A percentile compares a stretch with the other conserved stretches of the same genome.
Conservation (phyloP, 2,113 vertebrate genomes). For the Antechinus stuartii region DNA sequence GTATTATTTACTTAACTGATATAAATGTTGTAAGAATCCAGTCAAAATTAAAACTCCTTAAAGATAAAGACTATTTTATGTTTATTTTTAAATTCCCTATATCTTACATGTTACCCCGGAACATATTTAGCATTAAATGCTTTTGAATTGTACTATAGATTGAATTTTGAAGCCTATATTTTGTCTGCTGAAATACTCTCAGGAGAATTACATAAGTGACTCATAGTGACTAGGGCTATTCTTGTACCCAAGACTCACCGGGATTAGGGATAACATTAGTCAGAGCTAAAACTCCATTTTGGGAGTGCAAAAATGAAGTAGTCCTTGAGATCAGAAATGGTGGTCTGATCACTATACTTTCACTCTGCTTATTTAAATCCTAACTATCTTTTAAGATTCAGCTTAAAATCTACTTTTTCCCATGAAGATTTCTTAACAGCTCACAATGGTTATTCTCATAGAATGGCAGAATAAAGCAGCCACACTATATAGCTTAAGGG, state of each 20-base stretch:
- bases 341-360: not conserved
- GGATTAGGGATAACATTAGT: not conserved
- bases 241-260: not conserved
- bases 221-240: not conserved
- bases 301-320: not conserved
- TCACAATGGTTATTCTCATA: not conserved
- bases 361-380: not conserved
- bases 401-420: not conserved
- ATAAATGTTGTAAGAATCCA: not conserved
- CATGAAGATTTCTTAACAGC: not conserved
- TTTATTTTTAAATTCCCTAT: not conserved
- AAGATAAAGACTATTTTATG: not conserved
- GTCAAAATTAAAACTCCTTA: not conserved
- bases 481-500: not conserved
- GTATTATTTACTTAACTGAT: not conserved
- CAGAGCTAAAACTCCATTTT: not conserved
- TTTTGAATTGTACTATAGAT: not conserved
- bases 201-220: not conserved
- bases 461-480: not conserved
- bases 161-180: not conserved
- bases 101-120: not conserved
- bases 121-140: not conserved
- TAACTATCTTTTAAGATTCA: not conserved
- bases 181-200: not conserved
- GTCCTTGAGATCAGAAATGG: not conserved